Evolutionary conservation across 2,113 vertebrate genomes (phyloP).

Genomic region (Hemiscyllium ocellatum): DNA sequence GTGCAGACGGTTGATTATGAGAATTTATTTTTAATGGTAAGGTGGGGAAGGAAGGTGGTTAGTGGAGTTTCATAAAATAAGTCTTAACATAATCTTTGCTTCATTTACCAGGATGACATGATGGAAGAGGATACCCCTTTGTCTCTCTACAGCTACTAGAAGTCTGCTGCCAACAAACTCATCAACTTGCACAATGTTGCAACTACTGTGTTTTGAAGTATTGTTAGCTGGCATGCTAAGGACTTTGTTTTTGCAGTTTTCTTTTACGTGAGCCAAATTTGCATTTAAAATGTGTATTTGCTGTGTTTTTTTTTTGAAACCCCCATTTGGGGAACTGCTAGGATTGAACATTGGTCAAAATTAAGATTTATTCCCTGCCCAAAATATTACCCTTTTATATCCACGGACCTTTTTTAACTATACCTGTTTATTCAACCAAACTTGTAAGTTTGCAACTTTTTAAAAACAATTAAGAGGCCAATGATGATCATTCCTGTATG

Average conservation of each 20-base stretch:
- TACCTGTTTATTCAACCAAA: not conserved
- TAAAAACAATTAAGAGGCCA: not conserved
- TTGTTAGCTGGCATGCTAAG: conserved; percentile 12
- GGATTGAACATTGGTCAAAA: conserved; percentile 7
- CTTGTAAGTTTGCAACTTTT: not conserved
- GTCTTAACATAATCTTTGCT: not conserved
- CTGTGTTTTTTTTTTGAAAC: not conserved
- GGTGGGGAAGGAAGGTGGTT: too few species aligned
- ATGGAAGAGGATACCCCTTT: conserved; percentile 86
- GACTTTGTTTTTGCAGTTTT: not conserved
- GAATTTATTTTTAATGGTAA: not conserved
- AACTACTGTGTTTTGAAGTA: conserved; percentile 27
- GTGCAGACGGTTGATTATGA: too few species aligned
- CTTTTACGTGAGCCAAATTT: conserved; percentile 28
- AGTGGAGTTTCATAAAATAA: not conserved
- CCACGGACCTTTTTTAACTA: not conserved
- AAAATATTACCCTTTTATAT: not conserved
- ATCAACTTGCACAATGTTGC: not conserved
- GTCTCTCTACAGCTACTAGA: conserved; percentile 85
- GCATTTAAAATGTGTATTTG: not conserved
- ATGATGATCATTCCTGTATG: not conserved
- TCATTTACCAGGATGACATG: conserved; percentile 73
- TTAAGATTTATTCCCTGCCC: not conserved
- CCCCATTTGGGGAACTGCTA: not conserved
- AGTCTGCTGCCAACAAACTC: not conserved